Percentiles rank a stretch among this genome's conserved stretches.
phyloP scores from a whole-genome alignment of 2,888 invertebrate genomes.

The Ochlodes sylvanus region DNA sequence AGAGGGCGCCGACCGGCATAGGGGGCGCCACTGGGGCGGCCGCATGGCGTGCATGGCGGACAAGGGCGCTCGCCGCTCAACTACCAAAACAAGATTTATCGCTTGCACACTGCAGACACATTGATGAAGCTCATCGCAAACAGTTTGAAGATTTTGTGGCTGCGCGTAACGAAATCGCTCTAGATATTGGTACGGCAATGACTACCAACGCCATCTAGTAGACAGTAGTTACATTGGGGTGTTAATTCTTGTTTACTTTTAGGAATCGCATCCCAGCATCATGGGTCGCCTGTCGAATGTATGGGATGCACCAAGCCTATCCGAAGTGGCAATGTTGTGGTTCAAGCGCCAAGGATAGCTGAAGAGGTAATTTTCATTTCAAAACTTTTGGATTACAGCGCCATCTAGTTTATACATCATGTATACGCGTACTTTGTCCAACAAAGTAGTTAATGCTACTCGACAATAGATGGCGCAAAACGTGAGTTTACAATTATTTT shows the following conservation, averaged over 20 bases:
- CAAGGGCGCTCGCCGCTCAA: conserved; percentile 90
- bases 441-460: conserved; percentile 43
- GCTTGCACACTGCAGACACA: conserved; percentile 93
- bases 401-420: conserved; percentile 45
- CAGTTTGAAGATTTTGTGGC: conserved; percentile 97
- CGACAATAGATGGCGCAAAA: conserved; percentile 51
- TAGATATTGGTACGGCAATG: conserved; percentile 92
- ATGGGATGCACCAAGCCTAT: conserved; percentile 92
- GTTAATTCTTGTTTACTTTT: conserved; percentile 47
- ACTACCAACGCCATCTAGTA: conserved; percentile 55
- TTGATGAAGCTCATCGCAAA: conserved; percentile 90
- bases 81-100: conserved; percentile 98
- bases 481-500: neutral
- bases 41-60: conserved; percentile 76
- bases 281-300: conserved; percentile 87
- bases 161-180: conserved; percentile 96
- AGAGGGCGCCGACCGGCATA: conserved; percentile 82
- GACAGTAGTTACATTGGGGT: conserved; percentile 46
- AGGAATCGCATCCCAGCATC: conserved; percentile 87
- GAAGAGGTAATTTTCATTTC: conserved; percentile 75
- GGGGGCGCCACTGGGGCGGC: conserved; percentile 74
- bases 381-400: conserved; percentile 33
- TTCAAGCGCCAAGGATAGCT: conserved; percentile 93
- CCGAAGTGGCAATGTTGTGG: conserved; percentile 91
- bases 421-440: neutral